Base-by-base conservation (phyloP, 2,888 invertebrate genomes). In the Phytoseiulus persimilis region DNA sequence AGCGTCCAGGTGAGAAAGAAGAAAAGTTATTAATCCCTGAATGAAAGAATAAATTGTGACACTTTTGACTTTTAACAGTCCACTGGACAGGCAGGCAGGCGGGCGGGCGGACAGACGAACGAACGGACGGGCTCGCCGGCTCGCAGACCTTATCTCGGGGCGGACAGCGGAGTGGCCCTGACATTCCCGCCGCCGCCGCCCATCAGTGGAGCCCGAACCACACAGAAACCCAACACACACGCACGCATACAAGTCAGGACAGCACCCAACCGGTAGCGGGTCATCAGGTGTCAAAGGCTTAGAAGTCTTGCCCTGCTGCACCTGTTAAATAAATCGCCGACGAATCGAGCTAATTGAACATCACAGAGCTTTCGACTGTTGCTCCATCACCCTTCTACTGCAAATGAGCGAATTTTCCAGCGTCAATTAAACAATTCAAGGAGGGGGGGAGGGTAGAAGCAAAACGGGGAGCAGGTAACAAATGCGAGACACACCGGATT, bases 1-100 rank as follows among this genome's bases (percentile, higher is more conserved):
- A 65, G 65, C 65, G 65, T 65, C 65, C 65, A 65, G 65, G 65
- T 65, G 65, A 65, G 65, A 65, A 65, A 65, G 65, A 65, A 65
- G 65, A 65, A 65, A 65, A 65, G 65, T 65, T 65, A 65, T 65
- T 65, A 65, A 65, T 65, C 65, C 65, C 65, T 65, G 65, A 65
- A 65, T 65, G 65, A 87, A 87, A 45, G 87, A 45, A 87, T 87
- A 87, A 87, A 87, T 87, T 87, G 87, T 87, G 87, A 87, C 87
- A 87, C 87, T 87, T 87, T 87, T 87, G 33, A 87, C 87, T 87
- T 87, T 87, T 87, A 33, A 87, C 87, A 87, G 39, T 87, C 87
- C 32, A 87, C 87, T 87, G 65, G 65, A 65, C 65, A 11, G 65
- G 65, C 65, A 65, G 65, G 65, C 65, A 65, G 28, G 65, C 65